Evolutionary conservation across 2,797 vertebrate genomes (phyloP), one percentile per base, ranked within the genome.

Genomic region (Discoglossus pictus): DNA sequence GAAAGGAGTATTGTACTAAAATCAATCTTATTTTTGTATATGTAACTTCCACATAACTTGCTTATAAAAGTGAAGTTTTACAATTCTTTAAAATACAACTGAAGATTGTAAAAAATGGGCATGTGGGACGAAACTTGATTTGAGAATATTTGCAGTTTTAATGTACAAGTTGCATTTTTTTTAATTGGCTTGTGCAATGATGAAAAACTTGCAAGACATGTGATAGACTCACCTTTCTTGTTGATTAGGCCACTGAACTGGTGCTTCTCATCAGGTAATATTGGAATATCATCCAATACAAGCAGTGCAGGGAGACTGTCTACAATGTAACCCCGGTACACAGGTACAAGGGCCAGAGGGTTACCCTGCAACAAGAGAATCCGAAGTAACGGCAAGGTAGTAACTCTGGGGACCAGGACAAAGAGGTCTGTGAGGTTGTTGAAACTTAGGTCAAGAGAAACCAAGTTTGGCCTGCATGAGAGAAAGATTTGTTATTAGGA

Each of bases 361-460:
- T 94, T 97, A 1, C 93, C 94, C 53, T 91, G 84, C 21, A 98
- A 87, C 38, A 87, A 20, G 16, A 96, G 84, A 1, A 87, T 44
- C 21, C 79, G 81, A 27, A 97, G 91, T 23, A 46, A 72, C 2
- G 65, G 68, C 54, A 96, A 81, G 0, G 79, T 82, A 36, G 68
- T 36, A 2, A 97, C 78, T 0, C 79, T 72, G 0, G 70, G 48
- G 1, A 93, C 24, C 65, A 96, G 73, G 47, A 16, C 44, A 44
- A 13, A 70, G 74, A 93, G 88, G 55, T 87, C 79, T 0, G 77
- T 79, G 72, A 97, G 88, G 52, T 74, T 86, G 61, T 93, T 95
- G 77, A 90, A 89, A 67, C 93, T 82, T 79, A 98, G 80, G 80
- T 96, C 93, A 75, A 98, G 86, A 61, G 92, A 93, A 65, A 93